phyloP scores from a whole-genome alignment of 2,888 invertebrate genomes.

The Stenolophus ochropezus region DNA sequence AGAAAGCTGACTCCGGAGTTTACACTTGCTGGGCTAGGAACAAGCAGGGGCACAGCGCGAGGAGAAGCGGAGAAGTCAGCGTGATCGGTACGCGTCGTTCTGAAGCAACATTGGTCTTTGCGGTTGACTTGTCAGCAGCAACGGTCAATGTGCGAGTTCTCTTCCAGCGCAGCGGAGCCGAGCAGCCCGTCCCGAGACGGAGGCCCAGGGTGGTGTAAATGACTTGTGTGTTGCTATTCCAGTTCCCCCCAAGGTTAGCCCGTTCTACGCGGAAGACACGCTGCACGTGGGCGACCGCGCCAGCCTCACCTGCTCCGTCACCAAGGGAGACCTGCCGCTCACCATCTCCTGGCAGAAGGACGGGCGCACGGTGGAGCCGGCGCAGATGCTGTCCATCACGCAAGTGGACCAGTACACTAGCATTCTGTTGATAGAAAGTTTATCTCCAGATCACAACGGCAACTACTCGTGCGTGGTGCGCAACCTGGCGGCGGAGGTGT shows the following conservation, averaged over 20 bases:
- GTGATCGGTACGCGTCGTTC: conserved; percentile 81
- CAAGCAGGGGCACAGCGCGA: conserved; percentile 84
- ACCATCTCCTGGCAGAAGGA: conserved; percentile 87
- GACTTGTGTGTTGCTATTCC: conserved; percentile 68
- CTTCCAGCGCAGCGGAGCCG: not conserved
- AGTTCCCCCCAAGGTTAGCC: conserved; percentile 87
- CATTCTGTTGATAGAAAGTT: conserved; percentile 85
- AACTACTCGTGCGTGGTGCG: conserved; percentile 85
- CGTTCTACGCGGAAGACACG: conserved; percentile 81
- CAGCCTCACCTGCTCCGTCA: conserved; percentile 84
- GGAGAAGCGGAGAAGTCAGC: conserved; percentile 83
- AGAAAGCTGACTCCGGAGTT: conserved; percentile 83
- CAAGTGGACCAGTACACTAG: conserved; percentile 86
- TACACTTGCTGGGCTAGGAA: conserved; percentile 88
- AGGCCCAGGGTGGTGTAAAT: conserved; percentile 19
- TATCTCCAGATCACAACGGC: conserved; percentile 85
- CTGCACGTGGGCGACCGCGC: conserved; percentile 84
- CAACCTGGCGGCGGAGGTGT: conserved; percentile 83
- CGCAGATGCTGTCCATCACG: conserved; percentile 79
- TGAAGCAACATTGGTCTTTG: not conserved
- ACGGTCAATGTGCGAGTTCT: not conserved
- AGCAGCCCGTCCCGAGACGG: conserved; percentile 31
- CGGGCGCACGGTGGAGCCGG: conserved; percentile 78
- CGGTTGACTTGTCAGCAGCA: not conserved
- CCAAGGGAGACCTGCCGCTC: conserved; percentile 85